Base-by-base conservation (phyloP, 2,113 vertebrate species). In the Microtus ochrogaster region DNA sequence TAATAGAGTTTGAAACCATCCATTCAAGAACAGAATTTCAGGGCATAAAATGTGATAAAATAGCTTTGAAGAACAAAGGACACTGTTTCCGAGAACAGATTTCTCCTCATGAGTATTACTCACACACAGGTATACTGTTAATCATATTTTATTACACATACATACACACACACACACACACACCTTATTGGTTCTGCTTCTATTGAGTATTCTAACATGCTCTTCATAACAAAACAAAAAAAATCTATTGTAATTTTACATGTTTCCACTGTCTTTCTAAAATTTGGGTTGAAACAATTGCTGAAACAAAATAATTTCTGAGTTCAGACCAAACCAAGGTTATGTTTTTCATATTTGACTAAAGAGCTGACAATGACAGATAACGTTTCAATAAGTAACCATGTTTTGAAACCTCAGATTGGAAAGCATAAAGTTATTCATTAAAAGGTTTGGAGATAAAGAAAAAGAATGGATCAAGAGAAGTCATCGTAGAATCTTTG, bases 271-370 rank as follows among this genome's bases (percentile, higher is more conserved):
- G 2, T 97, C 52, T 47, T 66, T 52, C 36, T 33, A 84, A 52
- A 78, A 63, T 13, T 73, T n/a, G 17, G 33, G 5, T 90, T 39
- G n/a, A 82, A 82, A 82, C 28, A 58, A 24, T 39, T 61, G n/a
- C 55, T 82, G n/a, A 61, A 39, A 14, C 49, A 92, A 91, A 95
- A 85, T 52, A 65, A 52, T 77, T 89, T 84, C 84, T 78, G 36
- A 79, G 39, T 90, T 78, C 61, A 85, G 9, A 95, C 14, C 21
- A 94, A 97, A 88, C 10, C 30, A 82, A 85, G 49, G n/a, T 58
- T 17, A 81, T 39, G 30, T 89, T 49, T 85, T 24, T 88, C 70
- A 81, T 5, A 83, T 52, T 86, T 72, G 44, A n/a, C 19, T 72
- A 82, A 94, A 90, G 2, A 92, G 30, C 47, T 55, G 10, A 39